phyloP scores from a whole-genome alignment of 2,888 invertebrate genomes.

The Lampropteryx suffumata region DNA sequence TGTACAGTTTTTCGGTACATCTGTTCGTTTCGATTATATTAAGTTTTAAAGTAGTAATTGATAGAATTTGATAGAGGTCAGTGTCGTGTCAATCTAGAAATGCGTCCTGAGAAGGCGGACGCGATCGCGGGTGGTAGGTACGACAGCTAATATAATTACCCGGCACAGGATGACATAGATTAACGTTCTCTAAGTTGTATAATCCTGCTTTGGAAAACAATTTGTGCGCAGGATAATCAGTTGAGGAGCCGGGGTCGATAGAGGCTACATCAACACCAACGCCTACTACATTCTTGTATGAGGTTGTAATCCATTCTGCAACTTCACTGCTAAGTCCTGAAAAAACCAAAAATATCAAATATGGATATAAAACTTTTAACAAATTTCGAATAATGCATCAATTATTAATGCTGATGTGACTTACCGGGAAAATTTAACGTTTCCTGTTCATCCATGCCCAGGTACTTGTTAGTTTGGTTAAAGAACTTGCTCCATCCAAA shows the following conservation, averaged over 20 bases:
- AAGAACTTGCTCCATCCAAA: constrained; percentile 81
- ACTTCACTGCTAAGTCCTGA: constrained; percentile 82
- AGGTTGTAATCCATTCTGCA: constrained; percentile 82
- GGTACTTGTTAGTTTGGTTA: constrained; percentile 61
- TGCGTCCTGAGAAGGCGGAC: too few species aligned
- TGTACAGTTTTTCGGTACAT: too few species aligned
- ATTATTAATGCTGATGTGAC: too few species aligned
- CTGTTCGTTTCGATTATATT: too few species aligned
- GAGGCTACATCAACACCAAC: constrained; percentile 87
- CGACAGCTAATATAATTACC: constrained; percentile 64
- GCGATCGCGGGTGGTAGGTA: too few species aligned
- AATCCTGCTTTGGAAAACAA: constrained; percentile 72
- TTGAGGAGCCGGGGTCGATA: constrained; percentile 79
- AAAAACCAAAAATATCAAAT: too few species aligned
- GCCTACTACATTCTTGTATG: constrained; percentile 83
- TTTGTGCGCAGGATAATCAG: constrained; percentile 52
- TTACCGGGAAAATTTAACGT: constrained; percentile 63
- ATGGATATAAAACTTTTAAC: too few species aligned
- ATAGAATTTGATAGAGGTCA: too few species aligned
- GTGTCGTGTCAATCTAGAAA: too few species aligned
- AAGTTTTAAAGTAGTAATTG: too few species aligned
- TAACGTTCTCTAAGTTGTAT: constrained; percentile 85
- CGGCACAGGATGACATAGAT: constrained; percentile 67
- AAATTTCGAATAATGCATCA: too few species aligned
- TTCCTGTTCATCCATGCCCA: constrained; percentile 52